These are phyloP conservation scores for Gambelia wislizenii DNA, from an alignment of 2,797 vertebrate genomes.

Conservation along the genomic window DNA sequence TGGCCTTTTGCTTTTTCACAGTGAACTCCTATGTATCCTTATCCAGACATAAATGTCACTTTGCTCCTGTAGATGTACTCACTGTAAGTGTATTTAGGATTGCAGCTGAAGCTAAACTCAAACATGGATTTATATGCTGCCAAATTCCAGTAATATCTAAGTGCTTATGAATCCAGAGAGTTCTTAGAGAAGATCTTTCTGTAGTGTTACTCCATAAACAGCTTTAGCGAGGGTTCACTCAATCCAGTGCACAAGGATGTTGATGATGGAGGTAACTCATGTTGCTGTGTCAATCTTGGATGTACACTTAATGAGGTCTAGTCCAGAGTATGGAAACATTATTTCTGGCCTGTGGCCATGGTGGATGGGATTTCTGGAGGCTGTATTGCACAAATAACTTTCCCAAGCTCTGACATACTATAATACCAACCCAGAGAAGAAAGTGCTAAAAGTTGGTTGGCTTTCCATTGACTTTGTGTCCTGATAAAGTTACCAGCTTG, in stretches of 20 bases:
- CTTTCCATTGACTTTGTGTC: neutral
- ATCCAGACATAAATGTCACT: neutral
- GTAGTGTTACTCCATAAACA: neutral
- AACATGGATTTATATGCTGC: neutral
- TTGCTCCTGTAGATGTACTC: neutral
- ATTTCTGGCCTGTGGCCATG: too few relatives aligned
- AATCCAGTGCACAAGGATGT: neutral
- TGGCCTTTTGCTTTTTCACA: neutral
- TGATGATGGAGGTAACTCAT: neutral
- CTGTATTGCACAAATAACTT: too few relatives aligned
- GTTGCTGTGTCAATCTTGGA: neutral
- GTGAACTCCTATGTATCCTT: neutral
- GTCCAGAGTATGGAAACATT: too few relatives aligned
- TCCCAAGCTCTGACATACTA: too few relatives aligned
- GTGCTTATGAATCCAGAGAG: neutral
- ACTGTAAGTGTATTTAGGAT: neutral
- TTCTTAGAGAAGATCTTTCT: neutral
- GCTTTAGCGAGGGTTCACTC: neutral
- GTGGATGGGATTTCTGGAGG: too few relatives aligned
- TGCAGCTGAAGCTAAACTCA: neutral
- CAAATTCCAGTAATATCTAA: neutral
- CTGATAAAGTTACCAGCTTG: too few relatives aligned
- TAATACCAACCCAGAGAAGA: neutral
- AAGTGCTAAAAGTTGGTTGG: neutral
- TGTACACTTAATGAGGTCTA: neutral